Evolutionary conservation across 1,140 invertebrate genomes (phyloP).

Genomic region (Drosophila orosa): DNA sequence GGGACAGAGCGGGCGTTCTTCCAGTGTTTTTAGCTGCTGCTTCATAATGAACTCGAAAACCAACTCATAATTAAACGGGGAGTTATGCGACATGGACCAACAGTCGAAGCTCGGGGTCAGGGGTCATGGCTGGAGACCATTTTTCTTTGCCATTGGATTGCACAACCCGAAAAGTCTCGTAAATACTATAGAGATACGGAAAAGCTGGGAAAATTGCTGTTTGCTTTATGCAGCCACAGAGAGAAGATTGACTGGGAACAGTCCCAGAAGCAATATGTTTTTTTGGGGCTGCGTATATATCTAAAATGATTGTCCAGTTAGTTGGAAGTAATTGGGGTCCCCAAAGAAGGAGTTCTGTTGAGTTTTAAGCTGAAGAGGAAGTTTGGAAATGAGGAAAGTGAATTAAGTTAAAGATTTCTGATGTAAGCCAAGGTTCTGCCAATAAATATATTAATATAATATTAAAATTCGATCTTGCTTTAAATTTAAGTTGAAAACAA

Average conservation of each 20-base stretch:
- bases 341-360: not conserved
- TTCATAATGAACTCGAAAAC: constrained; percentile 76
- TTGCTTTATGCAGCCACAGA: constrained; percentile 44
- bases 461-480: too few species aligned
- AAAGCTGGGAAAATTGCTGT: constrained; percentile 36
- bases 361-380: not conserved
- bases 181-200: constrained; percentile 27
- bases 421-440: not conserved
- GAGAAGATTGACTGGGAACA: constrained; percentile 47
- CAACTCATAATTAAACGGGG: constrained; percentile 80
- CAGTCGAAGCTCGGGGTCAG: constrained; percentile 38
- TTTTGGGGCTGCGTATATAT: not conserved
- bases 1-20: not conserved
- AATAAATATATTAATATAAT: not conserved
- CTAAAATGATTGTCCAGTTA: constrained; percentile 28
- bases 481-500: too few species aligned
- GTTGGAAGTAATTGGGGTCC: constrained; percentile 27
- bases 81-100: constrained; percentile 74
- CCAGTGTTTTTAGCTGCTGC: constrained; percentile 32
- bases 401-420: not conserved
- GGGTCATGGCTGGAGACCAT: constrained; percentile 42
- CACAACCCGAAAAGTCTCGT: constrained; percentile 43
- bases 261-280: constrained; percentile 51
- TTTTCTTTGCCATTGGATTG: constrained; percentile 44
- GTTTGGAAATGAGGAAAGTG: not conserved